Base-by-base conservation (phyloP, 2,797 vertebrate genomes). In the Anas georgica region DNA sequence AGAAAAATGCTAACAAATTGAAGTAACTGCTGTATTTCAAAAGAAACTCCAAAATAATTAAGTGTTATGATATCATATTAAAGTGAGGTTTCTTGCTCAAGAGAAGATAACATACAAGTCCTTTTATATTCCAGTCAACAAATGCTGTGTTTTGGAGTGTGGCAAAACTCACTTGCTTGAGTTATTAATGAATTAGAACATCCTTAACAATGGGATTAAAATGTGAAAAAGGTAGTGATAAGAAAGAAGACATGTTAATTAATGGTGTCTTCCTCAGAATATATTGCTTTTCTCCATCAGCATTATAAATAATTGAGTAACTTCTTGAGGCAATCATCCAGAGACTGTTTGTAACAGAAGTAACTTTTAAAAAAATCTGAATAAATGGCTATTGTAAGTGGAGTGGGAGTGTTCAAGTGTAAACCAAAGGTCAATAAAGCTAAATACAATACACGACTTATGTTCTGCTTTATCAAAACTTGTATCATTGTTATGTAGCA, bases 241-340 rank as follows among this genome's bases (percentile, higher is more conserved):
- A 96, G 68, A 69, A 93, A 93, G 77, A 86, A 94, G 87, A 94
- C 22, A 12, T 77, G 66, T 90, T 97, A 97, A 97, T 97, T 97
- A 97, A 96, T 91, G 76, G 48, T 66, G 14, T 92, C 88, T 80
- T 97, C 76, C 70, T 94, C 63, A 54, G 82, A 93, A 97, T 89
- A 66, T 66, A 96, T 52, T 94, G 88, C 29, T 96, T 97, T 95
- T 92, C 91, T 96, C 63, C 60, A 68, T 83, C 86, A 83, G 41
- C 69, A 29, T 88, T 79, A 91, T 96, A 96, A 97, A 96, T 96
- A 97, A 97, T 96, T 94, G 74, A 96, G 63, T 79, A 97, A 92
- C 76, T 83, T 96, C 95, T 84, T 81, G 62, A 97, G 85, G 79
- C 94, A 95, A 74, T 94, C 69, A 94, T 91, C 90, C 59, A 77